phyloP scores from a whole-genome alignment of 2,888 invertebrate genomes.

The Leuctra nigra region DNA sequence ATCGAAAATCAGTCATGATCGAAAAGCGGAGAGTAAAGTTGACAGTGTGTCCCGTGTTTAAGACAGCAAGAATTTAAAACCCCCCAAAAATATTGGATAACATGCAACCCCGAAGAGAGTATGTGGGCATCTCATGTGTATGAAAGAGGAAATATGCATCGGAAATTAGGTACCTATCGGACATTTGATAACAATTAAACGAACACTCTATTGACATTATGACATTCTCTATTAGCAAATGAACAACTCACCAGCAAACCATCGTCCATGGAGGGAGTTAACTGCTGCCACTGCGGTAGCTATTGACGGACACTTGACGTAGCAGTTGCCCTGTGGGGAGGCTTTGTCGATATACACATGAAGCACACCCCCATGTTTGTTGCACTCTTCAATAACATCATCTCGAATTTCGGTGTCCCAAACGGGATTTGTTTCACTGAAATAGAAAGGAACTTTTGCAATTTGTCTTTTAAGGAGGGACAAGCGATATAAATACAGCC shows the following conservation, averaged over 20 bases:
- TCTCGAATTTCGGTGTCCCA: slow-evolving; percentile 94
- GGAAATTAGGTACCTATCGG: too few species aligned
- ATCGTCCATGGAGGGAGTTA: slow-evolving; percentile 92
- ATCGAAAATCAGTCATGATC: too few species aligned
- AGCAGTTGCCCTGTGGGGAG: slow-evolving; percentile 93
- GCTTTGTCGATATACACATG: slow-evolving; percentile 94
- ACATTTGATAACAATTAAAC: too few species aligned
- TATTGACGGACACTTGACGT: slow-evolving; percentile 97
- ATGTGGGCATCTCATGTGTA: too few species aligned
- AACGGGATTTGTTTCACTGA: slow-evolving; percentile 63
- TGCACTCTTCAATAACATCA: slow-evolving; percentile 97
- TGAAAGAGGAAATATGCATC: too few species aligned
- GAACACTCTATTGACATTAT: background rate
- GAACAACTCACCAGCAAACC: slow-evolving; percentile 74
- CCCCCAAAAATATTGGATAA: too few species aligned
- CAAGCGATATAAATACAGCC: too few species aligned
- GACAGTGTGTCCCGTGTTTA: too few species aligned
- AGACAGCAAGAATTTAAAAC: too few species aligned
- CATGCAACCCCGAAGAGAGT: too few species aligned
- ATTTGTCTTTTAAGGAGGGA: slow-evolving; percentile 20
- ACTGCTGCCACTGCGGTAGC: slow-evolving; percentile 95
- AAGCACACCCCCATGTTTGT: slow-evolving; percentile 93
- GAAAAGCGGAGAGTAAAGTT: too few species aligned
- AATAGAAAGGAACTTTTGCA: slow-evolving; percentile 31
- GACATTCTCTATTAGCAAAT: background rate